These are phyloP conservation scores for Orthonyx spaldingii DNA, from an alignment of 2,113 vertebrate species.

Conservation along the genomic window DNA sequence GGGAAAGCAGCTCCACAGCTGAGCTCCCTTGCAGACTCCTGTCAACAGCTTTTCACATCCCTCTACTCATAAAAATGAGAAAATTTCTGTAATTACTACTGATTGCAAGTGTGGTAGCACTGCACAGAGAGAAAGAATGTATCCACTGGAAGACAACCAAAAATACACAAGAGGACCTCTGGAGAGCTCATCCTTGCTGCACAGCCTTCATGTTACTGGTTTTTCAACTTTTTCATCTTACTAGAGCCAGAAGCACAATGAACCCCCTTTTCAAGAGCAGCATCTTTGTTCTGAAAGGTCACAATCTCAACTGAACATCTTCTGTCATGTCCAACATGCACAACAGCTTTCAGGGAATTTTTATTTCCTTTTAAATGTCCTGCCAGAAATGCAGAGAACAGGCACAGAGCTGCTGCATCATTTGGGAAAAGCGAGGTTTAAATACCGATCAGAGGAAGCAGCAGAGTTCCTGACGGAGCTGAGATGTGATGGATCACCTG, in stretches of 20 bases:
- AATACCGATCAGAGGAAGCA: neutral
- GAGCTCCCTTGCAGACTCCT: neutral
- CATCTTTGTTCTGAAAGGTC: conserved; percentile 39
- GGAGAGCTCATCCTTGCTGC: neutral
- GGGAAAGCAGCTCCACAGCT: neutral
- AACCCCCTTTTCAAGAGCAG: neutral
- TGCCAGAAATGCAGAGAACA: neutral
- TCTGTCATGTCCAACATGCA: neutral
- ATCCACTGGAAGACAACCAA: conserved; percentile 18
- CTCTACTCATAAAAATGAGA: conserved; percentile 11
- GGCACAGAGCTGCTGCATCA: neutral
- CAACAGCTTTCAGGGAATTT: neutral
- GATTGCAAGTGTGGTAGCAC: neutral
- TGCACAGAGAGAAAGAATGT: neutral
- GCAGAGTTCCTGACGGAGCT: neutral
- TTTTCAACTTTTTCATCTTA: conserved; percentile 32
- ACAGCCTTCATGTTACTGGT: neutral
- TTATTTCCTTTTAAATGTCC: neutral
- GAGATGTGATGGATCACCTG: neutral
- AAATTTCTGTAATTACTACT: conserved; percentile 29
- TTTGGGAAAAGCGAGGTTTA: neutral
- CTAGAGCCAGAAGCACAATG: conserved; percentile 20
- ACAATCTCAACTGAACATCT: neutral
- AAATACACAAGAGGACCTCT: neutral
- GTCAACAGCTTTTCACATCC: conserved; percentile 10